Evolutionary conservation across 2,113 vertebrate species (phyloP).

Genomic region (Ardeotis arabs): DNA sequence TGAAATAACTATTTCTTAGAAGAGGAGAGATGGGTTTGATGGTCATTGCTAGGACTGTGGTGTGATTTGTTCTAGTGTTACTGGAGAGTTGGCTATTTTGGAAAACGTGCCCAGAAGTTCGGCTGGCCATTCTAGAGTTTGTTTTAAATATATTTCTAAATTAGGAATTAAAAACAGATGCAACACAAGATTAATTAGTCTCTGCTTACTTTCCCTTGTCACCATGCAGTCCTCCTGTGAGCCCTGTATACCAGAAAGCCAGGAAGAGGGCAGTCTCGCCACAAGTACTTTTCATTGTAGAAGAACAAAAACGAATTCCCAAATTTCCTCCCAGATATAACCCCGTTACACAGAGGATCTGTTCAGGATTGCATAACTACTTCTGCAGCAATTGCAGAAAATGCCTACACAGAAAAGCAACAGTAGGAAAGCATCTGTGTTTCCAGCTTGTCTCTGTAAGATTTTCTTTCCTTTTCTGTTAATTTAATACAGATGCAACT

Average conservation of each 20-base stretch:
- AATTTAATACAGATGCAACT: not conserved
- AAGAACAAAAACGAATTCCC: not conserved
- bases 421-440: not conserved
- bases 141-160: not conserved
- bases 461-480: not conserved
- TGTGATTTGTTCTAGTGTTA: not conserved
- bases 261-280: conserved; percentile 5
- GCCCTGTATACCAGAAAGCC: not conserved
- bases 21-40: not conserved
- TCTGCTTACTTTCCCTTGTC: not conserved
- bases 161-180: not conserved
- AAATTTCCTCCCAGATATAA: not conserved
- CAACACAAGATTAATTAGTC: not conserved
- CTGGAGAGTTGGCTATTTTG: not conserved
- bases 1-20: not conserved
- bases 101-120: not conserved
- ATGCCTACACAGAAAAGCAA: not conserved
- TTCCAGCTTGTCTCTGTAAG: not conserved
- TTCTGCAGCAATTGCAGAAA: not conserved
- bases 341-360: not conserved
- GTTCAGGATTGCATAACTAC: not conserved
- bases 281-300: conserved; percentile 1
- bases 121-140: not conserved
- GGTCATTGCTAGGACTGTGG: not conserved
- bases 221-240: not conserved